Percentiles rank a stretch among this genome's conserved stretches.
These are phyloP conservation scores for Rattus norvegicus DNA, from an alignment of 2,113 vertebrate species.

Conservation along the genomic window GRCr8 NC_086021.1:161449001-161449500, in stretches of 20 bases:
- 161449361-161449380: neutral
- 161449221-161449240: neutral
- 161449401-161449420: neutral
- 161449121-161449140: neutral
- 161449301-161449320: neutral
- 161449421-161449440: neutral
- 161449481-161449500: neutral
- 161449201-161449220: neutral
- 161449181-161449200: neutral
- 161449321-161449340: neutral
- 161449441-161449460: neutral
- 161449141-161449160: neutral
- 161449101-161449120: neutral
- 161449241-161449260: neutral
- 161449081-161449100: conserved; percentile 1
- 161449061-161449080: neutral
- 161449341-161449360: neutral
- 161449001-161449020: neutral
- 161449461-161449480: no score
- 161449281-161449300: neutral
- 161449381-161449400: neutral
- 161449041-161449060: neutral
- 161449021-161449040: neutral
- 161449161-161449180: neutral
- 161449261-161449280: neutral